These are phyloP conservation scores for Pterocles orientalis DNA, from an alignment of 2,113 vertebrate genomes.

Conservation along the genomic window DNA sequence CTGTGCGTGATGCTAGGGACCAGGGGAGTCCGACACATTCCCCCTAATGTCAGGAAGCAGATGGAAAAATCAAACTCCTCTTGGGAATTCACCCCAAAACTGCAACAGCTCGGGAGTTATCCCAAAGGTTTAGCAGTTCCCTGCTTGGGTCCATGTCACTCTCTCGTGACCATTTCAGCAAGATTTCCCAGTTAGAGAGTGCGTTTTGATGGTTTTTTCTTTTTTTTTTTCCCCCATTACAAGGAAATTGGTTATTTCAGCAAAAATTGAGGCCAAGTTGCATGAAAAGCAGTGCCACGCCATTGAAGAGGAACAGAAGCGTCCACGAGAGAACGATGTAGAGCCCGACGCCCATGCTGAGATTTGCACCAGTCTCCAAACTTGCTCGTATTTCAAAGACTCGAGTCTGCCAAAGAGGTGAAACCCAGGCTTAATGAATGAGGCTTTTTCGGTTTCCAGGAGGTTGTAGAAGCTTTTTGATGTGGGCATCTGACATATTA, in stretches of 20 bases:
- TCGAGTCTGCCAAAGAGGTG: background rate
- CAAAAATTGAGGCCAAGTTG: background rate
- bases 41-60: too few relatives aligned
- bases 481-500: background rate
- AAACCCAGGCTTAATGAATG: background rate
- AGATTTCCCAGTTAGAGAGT: background rate
- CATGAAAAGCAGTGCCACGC: background rate
- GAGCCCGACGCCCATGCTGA: background rate
- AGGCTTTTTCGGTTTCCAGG: background rate
- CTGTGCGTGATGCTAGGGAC: accelerated
- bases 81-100: too few relatives aligned
- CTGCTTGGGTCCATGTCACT: background rate
- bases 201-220: background rate
- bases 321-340: accelerated
- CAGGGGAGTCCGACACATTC: too few relatives aligned
- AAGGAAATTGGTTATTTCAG: background rate
- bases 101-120: background rate
- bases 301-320: background rate
- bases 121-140: background rate
- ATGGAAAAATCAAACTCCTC: too few relatives aligned
- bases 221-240: too few relatives aligned
- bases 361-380: background rate
- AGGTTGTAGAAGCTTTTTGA: background rate
- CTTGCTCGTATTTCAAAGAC: accelerated
- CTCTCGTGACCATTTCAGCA: background rate